Evolutionary conservation across 2,797 vertebrate genomes (phyloP).

Genomic region (Anabacerthia variegaticeps): DNA sequence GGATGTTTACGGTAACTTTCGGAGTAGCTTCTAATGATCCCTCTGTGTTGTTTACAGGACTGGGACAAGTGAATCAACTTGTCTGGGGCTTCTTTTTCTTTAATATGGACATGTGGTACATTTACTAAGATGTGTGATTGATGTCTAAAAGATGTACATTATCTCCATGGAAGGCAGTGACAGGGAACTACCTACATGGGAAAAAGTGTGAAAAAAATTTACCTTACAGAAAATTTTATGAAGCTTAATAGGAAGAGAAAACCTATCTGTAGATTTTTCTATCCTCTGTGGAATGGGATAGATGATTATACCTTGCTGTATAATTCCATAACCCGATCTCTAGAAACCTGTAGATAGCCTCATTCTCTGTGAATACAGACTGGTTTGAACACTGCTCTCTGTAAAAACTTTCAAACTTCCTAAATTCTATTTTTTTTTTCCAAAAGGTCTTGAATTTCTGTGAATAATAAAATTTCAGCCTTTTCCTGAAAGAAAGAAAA

Average conservation of each 20-base stretch:
- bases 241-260: background rate
- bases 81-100: background rate
- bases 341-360: background rate
- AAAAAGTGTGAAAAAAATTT: background rate
- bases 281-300: background rate
- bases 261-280: background rate
- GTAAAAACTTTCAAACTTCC: background rate
- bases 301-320: background rate
- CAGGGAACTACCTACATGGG: background rate
- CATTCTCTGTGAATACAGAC: background rate
- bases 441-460: background rate
- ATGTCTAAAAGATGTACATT: background rate
- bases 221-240: background rate
- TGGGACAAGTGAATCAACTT: background rate
- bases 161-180: background rate
- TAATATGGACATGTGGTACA: background rate
- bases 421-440: background rate
- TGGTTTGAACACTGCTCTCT: background rate
- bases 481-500: background rate
- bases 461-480: background rate
- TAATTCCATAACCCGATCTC: background rate
- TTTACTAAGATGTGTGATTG: background rate
- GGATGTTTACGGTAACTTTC: conserved; percentile 36
- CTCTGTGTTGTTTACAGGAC: conserved; percentile 2
- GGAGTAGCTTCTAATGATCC: conserved; percentile 13